phyloP scores from a whole-genome alignment of 37 sponge, comb jelly and placozoan species.

The Haliclona indistincta region DNA sequence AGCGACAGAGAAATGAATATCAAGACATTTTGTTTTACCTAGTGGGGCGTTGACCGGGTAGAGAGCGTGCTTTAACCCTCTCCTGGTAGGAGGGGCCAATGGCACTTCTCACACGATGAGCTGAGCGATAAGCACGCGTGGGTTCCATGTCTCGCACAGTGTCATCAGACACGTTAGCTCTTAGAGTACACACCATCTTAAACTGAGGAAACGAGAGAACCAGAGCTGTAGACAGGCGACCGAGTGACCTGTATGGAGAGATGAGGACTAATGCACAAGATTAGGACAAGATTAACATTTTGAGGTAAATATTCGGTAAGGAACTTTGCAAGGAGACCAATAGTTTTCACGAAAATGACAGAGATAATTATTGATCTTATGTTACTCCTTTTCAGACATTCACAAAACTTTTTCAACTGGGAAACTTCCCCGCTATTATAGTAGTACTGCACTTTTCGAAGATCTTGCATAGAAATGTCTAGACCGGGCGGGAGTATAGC shows the following conservation, averaged over 20 bases:
- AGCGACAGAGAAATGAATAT: not conserved
- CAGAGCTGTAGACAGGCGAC: not conserved
- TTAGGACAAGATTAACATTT: too few relatives aligned
- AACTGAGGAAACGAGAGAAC: not conserved
- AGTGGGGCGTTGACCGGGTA: constrained; percentile 45
- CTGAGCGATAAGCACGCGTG: not conserved
- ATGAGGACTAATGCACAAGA: too few relatives aligned
- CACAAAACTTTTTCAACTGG: too few relatives aligned
- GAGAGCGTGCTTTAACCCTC: constrained; percentile 27
- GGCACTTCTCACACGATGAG: too few relatives aligned
- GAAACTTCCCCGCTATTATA: too few relatives aligned
- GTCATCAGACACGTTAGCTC: not conserved
- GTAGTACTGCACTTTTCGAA: too few relatives aligned
- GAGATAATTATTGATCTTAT: not conserved
- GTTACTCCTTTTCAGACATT: too few relatives aligned
- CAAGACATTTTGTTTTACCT: constrained; percentile 1
- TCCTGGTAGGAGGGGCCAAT: constrained; percentile 12
- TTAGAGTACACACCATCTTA: not conserved
- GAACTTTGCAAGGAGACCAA: not conserved
- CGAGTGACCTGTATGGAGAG: not conserved
- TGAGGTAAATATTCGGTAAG: too few relatives aligned
- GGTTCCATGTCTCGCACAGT: not conserved
- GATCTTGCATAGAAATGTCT: too few relatives aligned
- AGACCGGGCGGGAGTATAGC: too few relatives aligned
- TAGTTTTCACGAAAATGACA: not conserved